Percentiles rank a stretch among this genome's conserved stretches.
phyloP scores from a whole-genome alignment of 1,140 invertebrate genomes.

The Temnothorax longispinosus region DNA sequence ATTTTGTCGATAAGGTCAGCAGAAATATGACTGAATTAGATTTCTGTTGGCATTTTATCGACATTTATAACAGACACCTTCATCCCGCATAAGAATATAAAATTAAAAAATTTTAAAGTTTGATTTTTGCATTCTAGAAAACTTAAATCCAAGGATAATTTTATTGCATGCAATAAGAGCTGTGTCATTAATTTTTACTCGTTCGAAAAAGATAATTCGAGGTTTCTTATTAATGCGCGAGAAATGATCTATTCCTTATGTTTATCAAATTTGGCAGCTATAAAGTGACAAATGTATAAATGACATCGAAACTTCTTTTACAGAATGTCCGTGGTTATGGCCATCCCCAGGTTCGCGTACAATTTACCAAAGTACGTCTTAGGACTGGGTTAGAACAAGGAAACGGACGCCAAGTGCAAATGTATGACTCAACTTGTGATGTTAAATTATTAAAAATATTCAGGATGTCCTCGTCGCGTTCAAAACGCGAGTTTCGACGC shows the following conservation, averaged over 20 bases:
- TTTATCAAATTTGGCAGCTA: not conserved
- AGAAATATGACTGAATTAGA: too few species aligned
- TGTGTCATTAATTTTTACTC: not conserved
- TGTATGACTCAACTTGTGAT: slow-evolving; percentile 52
- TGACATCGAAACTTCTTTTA: slow-evolving; percentile 73
- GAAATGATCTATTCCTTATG: not conserved
- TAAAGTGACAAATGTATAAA: slow-evolving; percentile 4
- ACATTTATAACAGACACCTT: not conserved
- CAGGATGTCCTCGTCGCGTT: not conserved
- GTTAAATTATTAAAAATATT: slow-evolving; percentile 49
- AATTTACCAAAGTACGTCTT: slow-evolving; percentile 92
- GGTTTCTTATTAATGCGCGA: not conserved
- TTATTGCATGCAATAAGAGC: not conserved
- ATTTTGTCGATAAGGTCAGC: too few species aligned
- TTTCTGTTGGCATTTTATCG: too few species aligned
- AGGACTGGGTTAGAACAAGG: slow-evolving; percentile 87
- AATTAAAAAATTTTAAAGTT: not conserved
- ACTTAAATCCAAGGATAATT: not conserved
- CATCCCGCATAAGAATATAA: not conserved
- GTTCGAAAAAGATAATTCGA: not conserved
- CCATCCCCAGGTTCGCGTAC: slow-evolving; percentile 91
- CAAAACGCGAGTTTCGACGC: not conserved
- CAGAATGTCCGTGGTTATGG: slow-evolving; percentile 91
- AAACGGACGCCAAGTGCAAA: slow-evolving; percentile 31
- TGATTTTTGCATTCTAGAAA: not conserved